These are phyloP conservation scores for Pseudomugil tenellus DNA, from an alignment of 2,797 vertebrate genomes.

Conservation along the genomic window DNA sequence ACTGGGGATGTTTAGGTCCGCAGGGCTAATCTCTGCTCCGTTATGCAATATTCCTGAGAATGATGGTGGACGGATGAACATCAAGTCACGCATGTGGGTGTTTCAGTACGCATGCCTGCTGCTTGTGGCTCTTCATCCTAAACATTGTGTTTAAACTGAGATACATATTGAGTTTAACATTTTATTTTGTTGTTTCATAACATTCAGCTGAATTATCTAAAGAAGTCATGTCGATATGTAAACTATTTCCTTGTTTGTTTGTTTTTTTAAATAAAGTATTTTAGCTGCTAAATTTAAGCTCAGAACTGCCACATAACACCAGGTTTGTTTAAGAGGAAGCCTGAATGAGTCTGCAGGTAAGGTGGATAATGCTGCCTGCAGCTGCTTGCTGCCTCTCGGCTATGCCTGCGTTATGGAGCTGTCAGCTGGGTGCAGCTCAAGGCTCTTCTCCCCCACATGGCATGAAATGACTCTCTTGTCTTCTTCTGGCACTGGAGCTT, in stretches of 20 bases:
- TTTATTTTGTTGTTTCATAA: background rate
- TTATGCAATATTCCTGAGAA: conserved; percentile 39
- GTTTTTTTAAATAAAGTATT: background rate
- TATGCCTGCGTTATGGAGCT: conserved; percentile 21
- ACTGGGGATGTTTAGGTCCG: conserved; percentile 30
- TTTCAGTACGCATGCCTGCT: conserved; percentile 3
- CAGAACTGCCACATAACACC: background rate
- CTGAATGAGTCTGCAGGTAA: background rate
- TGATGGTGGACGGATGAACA: conserved; percentile 44
- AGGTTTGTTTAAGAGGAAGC: background rate
- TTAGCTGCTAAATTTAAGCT: background rate
- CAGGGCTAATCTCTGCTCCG: conserved; percentile 28
- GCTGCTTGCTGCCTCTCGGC: conserved; percentile 46
- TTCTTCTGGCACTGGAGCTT: conserved; percentile 37
- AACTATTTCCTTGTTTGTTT: background rate
- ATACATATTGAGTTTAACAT: background rate
- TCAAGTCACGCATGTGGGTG: conserved; percentile 27
- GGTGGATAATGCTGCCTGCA: conserved; percentile 11
- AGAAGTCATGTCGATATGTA: background rate
- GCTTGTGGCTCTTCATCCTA: background rate
- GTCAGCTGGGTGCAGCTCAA: conserved; percentile 39
- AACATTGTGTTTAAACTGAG: background rate
- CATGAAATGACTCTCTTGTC: conserved; percentile 45
- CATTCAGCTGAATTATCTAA: background rate
- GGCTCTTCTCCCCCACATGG: conserved; percentile 8